These are phyloP conservation scores for Pundamilia nyererei DNA, from an alignment of 2,113 vertebrate species.

Conservation along the genomic window DNA sequence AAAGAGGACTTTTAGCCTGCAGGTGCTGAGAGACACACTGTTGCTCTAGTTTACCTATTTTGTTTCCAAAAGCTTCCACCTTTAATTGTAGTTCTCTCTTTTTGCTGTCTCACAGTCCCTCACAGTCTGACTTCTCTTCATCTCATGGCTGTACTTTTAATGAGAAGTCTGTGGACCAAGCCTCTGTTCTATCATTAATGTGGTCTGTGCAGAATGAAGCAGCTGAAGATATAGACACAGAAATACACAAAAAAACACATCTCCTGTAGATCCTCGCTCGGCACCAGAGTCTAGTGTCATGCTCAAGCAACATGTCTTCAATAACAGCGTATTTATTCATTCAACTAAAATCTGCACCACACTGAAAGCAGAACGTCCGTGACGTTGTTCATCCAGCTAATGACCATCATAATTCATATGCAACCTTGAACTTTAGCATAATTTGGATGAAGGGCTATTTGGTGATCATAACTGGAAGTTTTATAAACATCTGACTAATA, in stretches of 20 bases:
- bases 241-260: not conserved
- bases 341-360: not conserved
- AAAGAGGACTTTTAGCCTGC: not conserved
- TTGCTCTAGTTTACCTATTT: not conserved
- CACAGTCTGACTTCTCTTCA: not conserved
- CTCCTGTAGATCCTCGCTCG: not conserved
- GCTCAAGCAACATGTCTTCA: not conserved
- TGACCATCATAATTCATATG: not conserved
- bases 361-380: not conserved
- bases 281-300: constrained; percentile 19
- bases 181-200: constrained; percentile 37
- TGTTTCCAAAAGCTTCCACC: not conserved
- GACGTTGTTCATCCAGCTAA: not conserved
- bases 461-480: not conserved
- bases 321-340: not conserved
- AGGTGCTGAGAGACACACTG: constrained; percentile 38
- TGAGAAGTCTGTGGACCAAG: not conserved
- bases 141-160: not conserved
- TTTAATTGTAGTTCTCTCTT: not conserved
- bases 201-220: constrained; percentile 20
- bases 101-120: not conserved
- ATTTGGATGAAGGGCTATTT: not conserved
- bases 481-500: not conserved
- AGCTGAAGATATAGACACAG: constrained; percentile 15
- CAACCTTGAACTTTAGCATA: not conserved